These are phyloP conservation scores for Acanthosepion esculentum DNA, from an alignment of 2,888 invertebrate species.

Conservation along the genomic window DNA sequence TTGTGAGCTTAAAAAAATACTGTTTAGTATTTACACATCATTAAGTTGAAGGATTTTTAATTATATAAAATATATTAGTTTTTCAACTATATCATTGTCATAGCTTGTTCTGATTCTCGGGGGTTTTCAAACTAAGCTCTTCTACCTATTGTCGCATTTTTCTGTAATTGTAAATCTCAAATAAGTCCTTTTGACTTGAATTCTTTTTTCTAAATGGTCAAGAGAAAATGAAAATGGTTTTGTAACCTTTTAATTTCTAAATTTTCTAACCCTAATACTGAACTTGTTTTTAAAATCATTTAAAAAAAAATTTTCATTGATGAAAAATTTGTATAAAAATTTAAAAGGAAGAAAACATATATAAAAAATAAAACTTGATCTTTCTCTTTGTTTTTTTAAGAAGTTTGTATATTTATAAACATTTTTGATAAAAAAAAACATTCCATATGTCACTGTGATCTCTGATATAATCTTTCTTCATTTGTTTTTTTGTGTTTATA, in stretches of 20 bases:
- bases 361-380: neutral
- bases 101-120: neutral
- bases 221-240: neutral
- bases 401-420: neutral
- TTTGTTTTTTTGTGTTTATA: neutral
- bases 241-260: neutral
- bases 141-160: neutral
- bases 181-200: neutral
- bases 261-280: neutral
- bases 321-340: neutral
- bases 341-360: neutral
- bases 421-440: neutral
- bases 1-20: no score
- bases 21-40: no score
- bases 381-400: neutral
- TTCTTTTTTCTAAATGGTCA: neutral
- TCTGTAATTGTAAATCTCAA: constrained; percentile 17
- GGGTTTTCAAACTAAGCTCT: neutral
- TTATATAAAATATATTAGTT: no score
- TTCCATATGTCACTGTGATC: neutral
- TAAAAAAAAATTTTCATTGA: neutral
- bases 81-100: no score
- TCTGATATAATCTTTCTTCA: neutral
- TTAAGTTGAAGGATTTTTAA: no score
- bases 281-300: neutral